Conservation (phyloP, 2,888 invertebrate genomes). For the Rhagonycha fulva region DNA sequence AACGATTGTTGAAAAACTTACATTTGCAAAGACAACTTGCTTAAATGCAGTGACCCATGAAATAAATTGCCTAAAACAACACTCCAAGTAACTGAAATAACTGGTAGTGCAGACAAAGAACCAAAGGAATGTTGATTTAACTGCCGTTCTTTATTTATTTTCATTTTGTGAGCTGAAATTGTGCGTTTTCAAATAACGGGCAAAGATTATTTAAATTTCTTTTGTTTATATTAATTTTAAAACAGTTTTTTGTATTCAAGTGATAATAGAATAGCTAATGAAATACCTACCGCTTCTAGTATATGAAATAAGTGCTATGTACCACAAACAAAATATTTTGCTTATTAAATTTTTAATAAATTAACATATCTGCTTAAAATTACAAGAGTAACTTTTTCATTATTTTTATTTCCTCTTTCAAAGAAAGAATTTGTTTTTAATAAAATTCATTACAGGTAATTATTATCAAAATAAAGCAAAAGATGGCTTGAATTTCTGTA, state of each 20-base stretch:
- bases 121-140: constrained; percentile 50
- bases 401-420: too few species aligned
- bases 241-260: neutral
- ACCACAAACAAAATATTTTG: too few species aligned
- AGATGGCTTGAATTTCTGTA: neutral
- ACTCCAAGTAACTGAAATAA: constrained; percentile 46
- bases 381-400: too few species aligned
- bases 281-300: too few species aligned
- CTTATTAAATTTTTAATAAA: too few species aligned
- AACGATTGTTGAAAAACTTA: constrained; percentile 11
- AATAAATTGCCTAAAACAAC: constrained; percentile 50
- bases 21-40: constrained; percentile 25
- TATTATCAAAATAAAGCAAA: neutral
- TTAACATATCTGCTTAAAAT: too few species aligned
- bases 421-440: too few species aligned
- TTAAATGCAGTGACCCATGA: constrained; percentile 45
- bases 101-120: constrained; percentile 47
- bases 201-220: neutral
- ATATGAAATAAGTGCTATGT: neutral
- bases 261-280: neutral
- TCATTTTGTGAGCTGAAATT: neutral
- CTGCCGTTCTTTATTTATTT: constrained; percentile 31
- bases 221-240: neutral
- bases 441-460: neutral
- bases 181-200: neutral